Evolutionary conservation across 1,140 invertebrate genomes (phyloP), one percentile per base, ranked within the genome.

Genomic region (Rhizoglyphus robini): DNA sequence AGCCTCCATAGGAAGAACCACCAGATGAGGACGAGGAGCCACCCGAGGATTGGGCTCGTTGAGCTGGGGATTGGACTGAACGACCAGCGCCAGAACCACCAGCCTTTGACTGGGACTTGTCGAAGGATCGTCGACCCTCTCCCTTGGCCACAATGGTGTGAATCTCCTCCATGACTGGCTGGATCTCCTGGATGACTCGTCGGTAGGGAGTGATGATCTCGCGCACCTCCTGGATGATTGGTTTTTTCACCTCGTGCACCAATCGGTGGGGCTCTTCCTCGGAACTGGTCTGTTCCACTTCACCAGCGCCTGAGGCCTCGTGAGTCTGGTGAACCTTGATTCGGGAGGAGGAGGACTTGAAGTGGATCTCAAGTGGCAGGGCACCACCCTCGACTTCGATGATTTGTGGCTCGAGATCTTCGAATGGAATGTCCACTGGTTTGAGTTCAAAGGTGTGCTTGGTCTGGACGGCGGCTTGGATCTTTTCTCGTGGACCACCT

Each of bases 191-290:
- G 27, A 63, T 60, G 18, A 66, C 63, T 27, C 65, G 65, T 59
- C 65, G 61, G 27, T 63, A 66, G 3, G 65, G 65, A 25, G 65
- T 66, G 29, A 66, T 66, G 31, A 66, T 64, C 29, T 66, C 65
- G 15, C 65, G 5, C 1, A 48, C 34, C 30, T 66, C 46, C 13
- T 51, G 48, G 29, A 51, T 60, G 27, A 34, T 60, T 60, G 58
- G 58, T 15, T 60, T 60, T 32, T 60, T 60, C 15, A 60, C 58
- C 36, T 60, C 58, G 15, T 60, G 58, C 15, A 64, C 46, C 41
- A 64, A 25, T 4, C 63, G 47, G 31, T 64, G 63, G 20, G 63
- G 63, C 41, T 64, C 63, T 27, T 64, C 63, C 41, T 64, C 63
- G 4, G 63, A 64, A 20, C 20, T 27, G 1, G 63, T 64, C 29